Evolutionary conservation across 1,140 invertebrate species (phyloP).

Genomic region (Dolichoris vasculosae): DNA sequence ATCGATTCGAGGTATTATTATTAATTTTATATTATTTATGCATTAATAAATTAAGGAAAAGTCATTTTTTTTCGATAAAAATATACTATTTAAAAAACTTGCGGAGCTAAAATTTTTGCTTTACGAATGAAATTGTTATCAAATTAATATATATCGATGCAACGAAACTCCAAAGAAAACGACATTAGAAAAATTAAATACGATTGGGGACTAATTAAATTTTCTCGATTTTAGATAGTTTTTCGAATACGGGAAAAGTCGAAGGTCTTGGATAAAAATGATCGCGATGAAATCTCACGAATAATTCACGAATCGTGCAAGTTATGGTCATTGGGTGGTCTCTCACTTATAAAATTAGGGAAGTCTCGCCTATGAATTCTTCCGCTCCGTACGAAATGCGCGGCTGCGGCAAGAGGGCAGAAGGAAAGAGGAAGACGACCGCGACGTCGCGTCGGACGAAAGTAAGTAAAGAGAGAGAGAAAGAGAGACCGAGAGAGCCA

Average conservation of each 20-base stretch:
- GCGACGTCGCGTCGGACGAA: conserved; percentile 49
- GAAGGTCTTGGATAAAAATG: neutral
- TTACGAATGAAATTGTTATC: too few relatives aligned
- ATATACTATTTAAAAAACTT: too few relatives aligned
- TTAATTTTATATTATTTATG: too few relatives aligned
- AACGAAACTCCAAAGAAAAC: too few relatives aligned
- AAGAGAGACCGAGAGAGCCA: neutral
- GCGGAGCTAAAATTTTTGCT: too few relatives aligned
- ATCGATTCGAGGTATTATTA: too few relatives aligned
- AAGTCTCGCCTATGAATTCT: conserved; percentile 29
- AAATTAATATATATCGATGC: too few relatives aligned
- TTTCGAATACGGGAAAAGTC: neutral
- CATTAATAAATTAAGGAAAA: too few relatives aligned
- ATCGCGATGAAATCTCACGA: neutral
- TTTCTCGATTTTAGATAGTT: too few relatives aligned
- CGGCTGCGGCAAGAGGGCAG: conserved; percentile 40
- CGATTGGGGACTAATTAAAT: too few relatives aligned
- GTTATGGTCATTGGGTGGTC: conserved; percentile 31
- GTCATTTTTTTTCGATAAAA: too few relatives aligned
- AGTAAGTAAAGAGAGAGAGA: conserved; percentile 25
- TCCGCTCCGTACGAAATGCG: conserved; percentile 32
- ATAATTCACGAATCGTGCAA: neutral
- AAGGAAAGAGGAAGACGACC: conserved; percentile 44
- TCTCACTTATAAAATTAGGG: conserved; percentile 40
- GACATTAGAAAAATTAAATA: too few relatives aligned